Evolutionary conservation across 2,888 invertebrate species (phyloP).

Genomic region (Eulithis testata): DNA sequence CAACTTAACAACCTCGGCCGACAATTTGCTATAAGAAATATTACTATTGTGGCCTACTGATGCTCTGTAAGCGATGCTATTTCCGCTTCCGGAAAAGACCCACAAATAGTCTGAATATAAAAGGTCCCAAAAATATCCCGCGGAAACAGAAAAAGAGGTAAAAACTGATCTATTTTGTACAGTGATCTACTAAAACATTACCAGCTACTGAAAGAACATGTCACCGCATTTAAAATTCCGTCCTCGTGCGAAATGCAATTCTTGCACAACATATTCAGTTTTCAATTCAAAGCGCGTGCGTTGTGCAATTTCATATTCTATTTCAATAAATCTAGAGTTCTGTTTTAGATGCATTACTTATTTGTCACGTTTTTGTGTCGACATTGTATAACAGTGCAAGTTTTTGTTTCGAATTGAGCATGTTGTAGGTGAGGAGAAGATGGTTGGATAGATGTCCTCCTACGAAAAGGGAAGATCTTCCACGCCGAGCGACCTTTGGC

Average conservation of each 20-base stretch:
- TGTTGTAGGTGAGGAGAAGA: too few relatives aligned
- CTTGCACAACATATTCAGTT: slow-evolving; percentile 22
- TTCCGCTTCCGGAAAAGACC: slow-evolving; percentile 9
- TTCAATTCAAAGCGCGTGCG: slow-evolving; percentile 25
- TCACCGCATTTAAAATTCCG: slow-evolving; percentile 20
- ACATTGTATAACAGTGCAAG: slow-evolving; percentile 6
- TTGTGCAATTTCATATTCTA: slow-evolving; percentile 31
- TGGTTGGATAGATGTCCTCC: too few relatives aligned
- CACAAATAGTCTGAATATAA: not conserved
- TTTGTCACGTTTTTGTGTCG: slow-evolving; percentile 6
- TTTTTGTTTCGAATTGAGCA: not conserved
- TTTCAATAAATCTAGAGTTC: slow-evolving; percentile 30
- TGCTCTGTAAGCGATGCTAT: slow-evolving; percentile 13
- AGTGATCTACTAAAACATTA: slow-evolving; percentile 9
- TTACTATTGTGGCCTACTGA: slow-evolving; percentile 15
- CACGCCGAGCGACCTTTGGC: too few relatives aligned
- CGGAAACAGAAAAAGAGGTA: not conserved
- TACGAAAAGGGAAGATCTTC: too few relatives aligned
- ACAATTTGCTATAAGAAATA: slow-evolving; percentile 24
- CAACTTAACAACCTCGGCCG: slow-evolving; percentile 12
- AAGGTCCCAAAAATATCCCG: not conserved
- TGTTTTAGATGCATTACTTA: slow-evolving; percentile 18
- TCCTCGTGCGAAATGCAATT: slow-evolving; percentile 24
- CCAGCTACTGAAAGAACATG: slow-evolving; percentile 14
- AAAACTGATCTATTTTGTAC: not conserved